These are phyloP conservation scores for Andricus curvator DNA, from an alignment of 2,888 invertebrate genomes.

Conservation along the genomic window DNA sequence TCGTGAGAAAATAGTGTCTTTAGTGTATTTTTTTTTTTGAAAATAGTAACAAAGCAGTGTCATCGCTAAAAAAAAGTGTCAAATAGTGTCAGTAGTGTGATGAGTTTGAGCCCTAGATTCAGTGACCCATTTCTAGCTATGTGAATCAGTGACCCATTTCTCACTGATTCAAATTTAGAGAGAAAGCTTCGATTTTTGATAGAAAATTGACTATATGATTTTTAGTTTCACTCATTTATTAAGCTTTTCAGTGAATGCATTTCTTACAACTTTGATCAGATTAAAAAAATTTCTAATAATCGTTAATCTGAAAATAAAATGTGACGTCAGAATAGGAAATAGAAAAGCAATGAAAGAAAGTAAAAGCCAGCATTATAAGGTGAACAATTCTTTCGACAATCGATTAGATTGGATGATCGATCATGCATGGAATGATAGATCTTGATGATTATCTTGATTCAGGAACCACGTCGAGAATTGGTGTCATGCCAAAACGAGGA, in stretches of 20 bases:
- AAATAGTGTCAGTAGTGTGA: no score
- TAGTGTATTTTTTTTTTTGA: no score
- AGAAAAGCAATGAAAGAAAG: conserved; percentile 1
- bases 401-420: conserved; percentile 8
- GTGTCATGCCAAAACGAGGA: conserved; percentile 64
- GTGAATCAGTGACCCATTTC: no score
- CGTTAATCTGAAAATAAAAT: not conserved
- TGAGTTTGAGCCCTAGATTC: no score
- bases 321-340: not conserved
- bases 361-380: not conserved
- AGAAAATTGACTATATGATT: no score
- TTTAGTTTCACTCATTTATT: no score
- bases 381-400: conserved; percentile 6
- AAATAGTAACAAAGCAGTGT: no score
- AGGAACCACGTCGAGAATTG: conserved; percentile 28
- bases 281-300: not conserved
- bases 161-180: no score
- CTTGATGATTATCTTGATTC: conserved; percentile 21
- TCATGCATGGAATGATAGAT: conserved; percentile 20
- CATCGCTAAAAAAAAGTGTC: no score
- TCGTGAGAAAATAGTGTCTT: no score
- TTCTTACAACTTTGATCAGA: not conserved
- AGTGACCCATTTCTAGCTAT: no score
- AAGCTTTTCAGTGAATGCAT: not conserved
- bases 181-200: no score